These are phyloP conservation scores for Tyto alba DNA, from an alignment of 2,113 vertebrate genomes.

Conservation along the genomic window DNA sequence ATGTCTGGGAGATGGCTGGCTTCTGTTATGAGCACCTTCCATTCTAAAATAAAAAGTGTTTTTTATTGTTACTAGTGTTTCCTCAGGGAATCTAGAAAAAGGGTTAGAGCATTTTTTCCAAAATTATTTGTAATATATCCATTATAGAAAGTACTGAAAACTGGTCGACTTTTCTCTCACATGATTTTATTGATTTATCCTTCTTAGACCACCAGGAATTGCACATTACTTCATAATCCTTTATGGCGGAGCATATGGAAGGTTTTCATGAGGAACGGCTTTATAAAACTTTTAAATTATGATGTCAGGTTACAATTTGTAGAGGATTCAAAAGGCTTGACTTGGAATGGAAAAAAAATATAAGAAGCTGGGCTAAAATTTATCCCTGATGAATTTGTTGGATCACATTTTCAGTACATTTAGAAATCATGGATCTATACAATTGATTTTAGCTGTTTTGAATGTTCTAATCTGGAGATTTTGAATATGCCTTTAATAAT, in stretches of 20 bases:
- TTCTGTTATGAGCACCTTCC: background rate
- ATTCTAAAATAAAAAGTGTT: background rate
- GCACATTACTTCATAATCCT: background rate
- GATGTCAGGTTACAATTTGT: background rate
- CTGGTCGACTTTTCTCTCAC: accelerated
- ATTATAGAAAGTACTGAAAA: background rate
- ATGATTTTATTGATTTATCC: background rate
- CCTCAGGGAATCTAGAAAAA: background rate
- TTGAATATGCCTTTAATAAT: background rate
- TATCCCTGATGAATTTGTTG: background rate
- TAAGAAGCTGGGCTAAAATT: background rate
- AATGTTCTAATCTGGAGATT: background rate
- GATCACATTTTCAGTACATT: background rate
- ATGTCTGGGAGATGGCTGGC: background rate
- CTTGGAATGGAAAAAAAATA: background rate
- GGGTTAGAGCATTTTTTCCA: background rate
- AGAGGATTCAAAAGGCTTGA: background rate
- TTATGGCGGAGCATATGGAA: background rate
- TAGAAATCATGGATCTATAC: background rate
- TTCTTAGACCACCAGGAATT: background rate
- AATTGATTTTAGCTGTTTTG: background rate
- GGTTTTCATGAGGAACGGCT: background rate
- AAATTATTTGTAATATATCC: background rate
- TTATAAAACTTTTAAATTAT: background rate
- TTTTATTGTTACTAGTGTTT: background rate